Evolutionary conservation across 2,797 vertebrate genomes (phyloP).

Genomic region (Sebastes matsubarae): DNA sequence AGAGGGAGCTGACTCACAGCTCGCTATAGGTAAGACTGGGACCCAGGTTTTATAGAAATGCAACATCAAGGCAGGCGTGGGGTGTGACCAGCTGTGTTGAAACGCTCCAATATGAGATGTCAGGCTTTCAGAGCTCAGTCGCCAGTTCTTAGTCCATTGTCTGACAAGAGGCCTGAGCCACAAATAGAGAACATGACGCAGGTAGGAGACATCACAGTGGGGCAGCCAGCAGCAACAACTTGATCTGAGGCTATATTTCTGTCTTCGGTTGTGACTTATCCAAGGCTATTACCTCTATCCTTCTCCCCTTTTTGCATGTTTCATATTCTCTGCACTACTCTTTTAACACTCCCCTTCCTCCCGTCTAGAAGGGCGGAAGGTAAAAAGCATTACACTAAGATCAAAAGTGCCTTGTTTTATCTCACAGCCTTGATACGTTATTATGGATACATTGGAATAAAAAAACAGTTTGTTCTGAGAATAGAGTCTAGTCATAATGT

Average conservation of each 20-base stretch:
- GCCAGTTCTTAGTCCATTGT: background rate
- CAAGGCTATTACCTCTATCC: background rate
- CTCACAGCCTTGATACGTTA: background rate
- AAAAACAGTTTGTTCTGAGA: background rate
- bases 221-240: background rate
- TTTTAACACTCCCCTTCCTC: background rate
- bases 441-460: background rate
- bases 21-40: background rate
- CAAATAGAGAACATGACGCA: background rate
- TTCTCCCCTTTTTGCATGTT: background rate
- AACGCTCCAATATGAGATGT: background rate
- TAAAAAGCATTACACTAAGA: background rate
- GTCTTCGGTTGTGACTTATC: background rate
- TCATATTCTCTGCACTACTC: background rate
- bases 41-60: background rate
- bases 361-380: background rate
- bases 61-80: background rate
- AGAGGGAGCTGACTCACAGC: background rate
- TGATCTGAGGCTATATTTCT: background rate
- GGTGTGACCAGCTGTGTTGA: background rate
- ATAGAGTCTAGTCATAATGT: constrained; percentile 14
- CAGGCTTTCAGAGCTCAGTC: background rate
- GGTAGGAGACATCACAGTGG: background rate
- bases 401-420: background rate
- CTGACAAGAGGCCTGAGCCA: background rate